Evolutionary conservation across 2,797 vertebrate species (phyloP), one percentile per base, ranked within the genome.

Genomic region (Perodicticus potto): DNA sequence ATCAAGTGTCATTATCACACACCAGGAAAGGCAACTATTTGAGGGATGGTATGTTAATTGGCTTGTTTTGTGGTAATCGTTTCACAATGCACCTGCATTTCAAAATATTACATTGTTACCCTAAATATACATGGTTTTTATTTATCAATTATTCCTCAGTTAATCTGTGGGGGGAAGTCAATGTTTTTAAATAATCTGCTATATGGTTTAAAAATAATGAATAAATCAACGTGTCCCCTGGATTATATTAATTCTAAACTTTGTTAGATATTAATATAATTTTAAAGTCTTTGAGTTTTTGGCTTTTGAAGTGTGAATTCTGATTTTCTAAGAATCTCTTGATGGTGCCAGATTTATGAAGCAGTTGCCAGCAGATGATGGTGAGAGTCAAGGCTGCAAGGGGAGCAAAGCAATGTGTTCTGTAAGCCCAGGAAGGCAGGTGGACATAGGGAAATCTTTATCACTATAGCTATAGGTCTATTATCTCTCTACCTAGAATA

Each of bases 261-360:
- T 86, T 67, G 61, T 22, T 61, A 77, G 0, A 27, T 43, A 88
- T 63, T 43, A 43, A 84, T 57, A 63, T 37, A 65, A 57, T 43
- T 92, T 92, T 77, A 8, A 86, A 53, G 78, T 43, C 10, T 86
- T 89, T 22, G 3, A 73, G 17, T 65, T 95, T 89, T 85, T 86
- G 17, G 0, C 11, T 53, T 69, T n/a, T 74, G 34, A 90, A 23
- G 3, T 45, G 1, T 76, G 12, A 63, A n/a, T 89, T 93, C 16
- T 57, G 59, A 57, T 61, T 85, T 74, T 81, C 43, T 57, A 86
- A 86, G 7, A 7, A 78, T 29, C 5, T 72, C 22, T 72, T 82
- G 2, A 9, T 29, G 12, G 14, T 77, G 77, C 20, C 16, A n/a
- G 5, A 20, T 82, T 93, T 84, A 14, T 59, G n/a, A 87, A 23